Evolutionary conservation across 2,113 vertebrate species (phyloP).

Genomic region (Oncorhynchus clarkii): DNA sequence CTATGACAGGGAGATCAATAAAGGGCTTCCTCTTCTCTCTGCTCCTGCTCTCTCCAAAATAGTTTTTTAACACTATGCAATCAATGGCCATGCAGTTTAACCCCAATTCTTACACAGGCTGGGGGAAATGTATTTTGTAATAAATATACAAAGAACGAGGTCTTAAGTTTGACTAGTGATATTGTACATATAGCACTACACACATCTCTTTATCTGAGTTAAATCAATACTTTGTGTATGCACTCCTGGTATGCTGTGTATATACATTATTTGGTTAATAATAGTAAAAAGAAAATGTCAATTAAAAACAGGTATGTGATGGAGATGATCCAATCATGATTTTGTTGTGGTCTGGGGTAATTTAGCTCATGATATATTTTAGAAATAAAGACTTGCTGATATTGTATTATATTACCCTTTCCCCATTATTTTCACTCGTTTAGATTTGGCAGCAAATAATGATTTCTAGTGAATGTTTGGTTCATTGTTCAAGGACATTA

Average conservation of each 20-base stretch:
- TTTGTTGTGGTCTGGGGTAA: slow-evolving; percentile 32
- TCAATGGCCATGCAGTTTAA: slow-evolving; percentile 57
- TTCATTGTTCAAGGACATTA: too few species aligned
- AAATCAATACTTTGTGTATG: slow-evolving; percentile 60
- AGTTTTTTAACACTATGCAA: slow-evolving; percentile 70
- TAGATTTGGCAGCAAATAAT: slow-evolving; percentile 46
- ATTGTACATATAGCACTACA: slow-evolving; percentile 48
- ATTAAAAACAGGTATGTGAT: slow-evolving; percentile 32
- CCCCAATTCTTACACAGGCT: slow-evolving; percentile 57
- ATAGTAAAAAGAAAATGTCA: not conserved
- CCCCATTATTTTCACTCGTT: slow-evolving; percentile 56
- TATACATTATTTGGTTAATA: slow-evolving; percentile 41
- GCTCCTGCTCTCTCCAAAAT: slow-evolving; percentile 28
- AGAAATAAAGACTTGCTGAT: slow-evolving; percentile 39
- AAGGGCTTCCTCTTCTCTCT: slow-evolving; percentile 53
- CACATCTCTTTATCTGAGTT: slow-evolving; percentile 47
- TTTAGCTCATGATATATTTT: slow-evolving; percentile 35
- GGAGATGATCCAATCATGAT: slow-evolving; percentile 34
- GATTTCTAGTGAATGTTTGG: too few species aligned
- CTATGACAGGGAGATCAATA: slow-evolving; percentile 42
- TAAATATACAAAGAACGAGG: slow-evolving; percentile 35
- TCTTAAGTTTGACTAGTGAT: slow-evolving; percentile 46
- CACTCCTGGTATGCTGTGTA: slow-evolving; percentile 62
- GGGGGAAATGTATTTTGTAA: slow-evolving; percentile 58
- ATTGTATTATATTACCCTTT: slow-evolving; percentile 32